phyloP scores from a whole-genome alignment of 2,797 vertebrate genomes.

The Siniperca scherzeri region DNA sequence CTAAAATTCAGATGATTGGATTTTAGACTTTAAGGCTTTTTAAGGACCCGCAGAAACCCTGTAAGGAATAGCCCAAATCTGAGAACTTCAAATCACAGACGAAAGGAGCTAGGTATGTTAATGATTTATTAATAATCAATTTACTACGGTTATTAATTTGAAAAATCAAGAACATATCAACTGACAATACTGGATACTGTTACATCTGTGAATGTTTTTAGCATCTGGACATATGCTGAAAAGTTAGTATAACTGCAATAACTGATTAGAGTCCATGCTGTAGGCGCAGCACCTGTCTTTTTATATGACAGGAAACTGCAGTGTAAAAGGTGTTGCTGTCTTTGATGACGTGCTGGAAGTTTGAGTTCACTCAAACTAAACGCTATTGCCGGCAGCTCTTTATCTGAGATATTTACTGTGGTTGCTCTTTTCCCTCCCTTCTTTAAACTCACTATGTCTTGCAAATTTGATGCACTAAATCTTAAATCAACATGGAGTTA shows the following conservation, averaged over 20 bases:
- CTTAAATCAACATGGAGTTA: background rate
- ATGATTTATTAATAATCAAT: background rate
- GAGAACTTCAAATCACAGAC: slow-evolving; percentile 1
- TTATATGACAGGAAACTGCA: background rate
- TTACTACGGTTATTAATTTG: background rate
- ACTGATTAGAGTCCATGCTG: background rate
- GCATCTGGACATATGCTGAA: background rate
- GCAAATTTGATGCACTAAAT: background rate
- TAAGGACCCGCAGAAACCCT: no score
- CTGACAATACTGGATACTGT: background rate
- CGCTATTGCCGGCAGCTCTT: background rate
- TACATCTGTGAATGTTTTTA: background rate
- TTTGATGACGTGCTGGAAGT: background rate
- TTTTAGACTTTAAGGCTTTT: no score
- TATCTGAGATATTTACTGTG: background rate
- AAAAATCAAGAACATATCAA: background rate
- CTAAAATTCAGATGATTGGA: no score
- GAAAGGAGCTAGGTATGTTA: background rate
- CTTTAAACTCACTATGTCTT: background rate
- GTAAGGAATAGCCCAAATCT: slow-evolving; percentile 7
- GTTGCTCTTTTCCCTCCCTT: background rate
- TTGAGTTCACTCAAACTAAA: background rate
- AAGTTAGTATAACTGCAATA: background rate
- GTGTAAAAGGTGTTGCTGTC: background rate
- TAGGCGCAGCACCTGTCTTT: background rate